Conservation (phyloP, 2,797 vertebrate genomes). For the Peromyscus aztecus region DNA sequence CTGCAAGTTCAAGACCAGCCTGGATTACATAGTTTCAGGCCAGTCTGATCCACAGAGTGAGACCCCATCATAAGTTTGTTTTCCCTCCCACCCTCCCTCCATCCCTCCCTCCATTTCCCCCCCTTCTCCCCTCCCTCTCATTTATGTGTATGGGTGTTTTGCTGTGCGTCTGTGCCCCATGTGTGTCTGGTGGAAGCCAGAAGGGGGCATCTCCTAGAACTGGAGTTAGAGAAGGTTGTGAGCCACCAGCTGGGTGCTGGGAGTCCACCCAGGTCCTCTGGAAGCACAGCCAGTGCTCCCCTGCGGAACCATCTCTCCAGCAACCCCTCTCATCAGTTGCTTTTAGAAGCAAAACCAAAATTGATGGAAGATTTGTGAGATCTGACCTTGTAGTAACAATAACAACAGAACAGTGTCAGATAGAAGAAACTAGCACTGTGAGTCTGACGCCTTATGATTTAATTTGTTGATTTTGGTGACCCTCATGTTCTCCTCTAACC, state of each 20-base stretch:
- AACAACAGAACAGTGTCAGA: background rate
- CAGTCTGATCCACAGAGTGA: background rate
- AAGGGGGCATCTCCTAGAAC: too few relatives aligned
- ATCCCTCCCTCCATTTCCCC: too few relatives aligned
- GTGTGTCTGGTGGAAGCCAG: background rate
- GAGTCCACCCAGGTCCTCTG: background rate
- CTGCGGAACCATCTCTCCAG: background rate
- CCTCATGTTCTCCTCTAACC: background rate
- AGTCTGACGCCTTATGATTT: background rate
- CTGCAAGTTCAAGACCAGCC: background rate
- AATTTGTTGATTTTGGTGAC: slow-evolving; percentile 8
- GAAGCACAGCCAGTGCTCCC: background rate
- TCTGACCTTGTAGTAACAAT: slow-evolving; percentile 34
- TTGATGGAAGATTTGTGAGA: slow-evolving; percentile 25
- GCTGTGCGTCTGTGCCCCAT: background rate
- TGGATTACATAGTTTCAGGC: background rate
- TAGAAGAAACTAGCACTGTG: slow-evolving; percentile 13
- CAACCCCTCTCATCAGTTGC: background rate
- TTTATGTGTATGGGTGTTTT: background rate
- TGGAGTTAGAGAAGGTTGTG: background rate
- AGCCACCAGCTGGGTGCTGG: too few relatives aligned
- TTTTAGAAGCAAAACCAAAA: background rate
- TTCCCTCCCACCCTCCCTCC: too few relatives aligned
- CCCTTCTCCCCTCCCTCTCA: background rate
- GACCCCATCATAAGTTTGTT: background rate